Base-by-base conservation (phyloP, 2,797 vertebrate genomes). In the Phoxinus dragarum region DNA sequence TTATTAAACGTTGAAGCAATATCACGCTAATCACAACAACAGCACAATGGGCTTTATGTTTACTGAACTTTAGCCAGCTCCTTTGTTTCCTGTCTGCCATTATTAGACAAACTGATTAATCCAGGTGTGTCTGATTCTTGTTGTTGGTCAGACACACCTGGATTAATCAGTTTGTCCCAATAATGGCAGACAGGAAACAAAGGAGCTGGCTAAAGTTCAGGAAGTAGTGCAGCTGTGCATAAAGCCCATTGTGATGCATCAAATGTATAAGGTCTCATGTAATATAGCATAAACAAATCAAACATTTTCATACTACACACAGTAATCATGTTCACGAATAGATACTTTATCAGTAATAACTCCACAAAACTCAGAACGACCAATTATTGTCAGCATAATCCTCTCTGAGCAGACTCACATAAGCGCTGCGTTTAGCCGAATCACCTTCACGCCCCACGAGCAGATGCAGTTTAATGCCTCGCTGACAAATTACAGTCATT, bases 401-500 rank as follows among this genome's bases (percentile, higher is more conserved):
- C 11, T 61, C 52, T 19, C 12, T 3, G 52, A 61, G 27, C 31
- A 27, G 5, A 40, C 9, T 68, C 14, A 19, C 47, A 42, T 42
- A 44, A 72, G 21, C 11, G 69, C 40, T 38, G 59, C 40, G 27
- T 81, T 81, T 56, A 47, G n/a, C 17, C 1, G 4, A 31, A 31
- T 54, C 74, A 75, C 49, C 47, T 69, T 84, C 47, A 77, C 61
- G 47, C 34, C 17, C 47, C 40, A 9, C 44, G 23, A 7, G 73
- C 73, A 31, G n/a, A 84, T 56, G 73, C 4, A 31, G n/a, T 44
- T 77, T 44, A 77, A 77, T 59, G 64, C 36, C 74, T 78, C 49
- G 44, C 23, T 84, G 49, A 84, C 44, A 68, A 69, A 56, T 56
- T 16, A 69, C 74, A 59, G 17, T 69, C 0, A 69, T 77, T 84